Evolutionary conservation across 2,888 invertebrate genomes (phyloP), one percentile per base, ranked within the genome.

Genomic region (Hartigia nigra): DNA sequence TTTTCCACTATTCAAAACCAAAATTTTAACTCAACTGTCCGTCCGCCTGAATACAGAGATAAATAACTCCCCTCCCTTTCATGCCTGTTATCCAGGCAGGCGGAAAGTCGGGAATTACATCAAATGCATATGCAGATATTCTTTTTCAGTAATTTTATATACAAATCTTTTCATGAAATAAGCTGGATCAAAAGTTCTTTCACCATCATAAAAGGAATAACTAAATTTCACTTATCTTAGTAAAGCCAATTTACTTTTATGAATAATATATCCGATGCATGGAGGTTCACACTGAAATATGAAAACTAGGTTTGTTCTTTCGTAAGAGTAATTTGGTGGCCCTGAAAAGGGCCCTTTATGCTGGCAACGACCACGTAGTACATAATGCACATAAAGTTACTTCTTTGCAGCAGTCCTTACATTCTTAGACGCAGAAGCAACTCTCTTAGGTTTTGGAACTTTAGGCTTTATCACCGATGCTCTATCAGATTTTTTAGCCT

Each of bases 361-460:
- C 12, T 5, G 75, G 75, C 55, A 55, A 55, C 55, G 23, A 9
- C 9, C 23, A 55, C 55, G 55, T 23, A 55, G 9, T 55, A 55
- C 55, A 55, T 14, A 5, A 14, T 55, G 55, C 55, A 23, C 23
- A 55, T 55, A 34, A 31, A 79, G 76, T 82, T 83, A 85, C 39
- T 86, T 86, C 72, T 86, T 84, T 5, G 81, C 78, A 0, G 84
- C 75, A 12, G 84, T 78, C 75, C 86, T 87, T 31, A 80, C 78
- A 0, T 81, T 76, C 75, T 85, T 86, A 0, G 84, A 70, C 23
- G 55, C 55, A 55, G 81, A 77, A 9, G 79, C 79, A 12, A 81
- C 55, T 74, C 87, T 91, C 84, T 91, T 91, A 12, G 92, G 90
- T 78, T 91, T 92, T 12, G 92, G 91, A 3, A 92, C 89, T 81